Conservation (phyloP, 2,113 vertebrate genomes). For the Megaptera novaeangliae region DNA sequence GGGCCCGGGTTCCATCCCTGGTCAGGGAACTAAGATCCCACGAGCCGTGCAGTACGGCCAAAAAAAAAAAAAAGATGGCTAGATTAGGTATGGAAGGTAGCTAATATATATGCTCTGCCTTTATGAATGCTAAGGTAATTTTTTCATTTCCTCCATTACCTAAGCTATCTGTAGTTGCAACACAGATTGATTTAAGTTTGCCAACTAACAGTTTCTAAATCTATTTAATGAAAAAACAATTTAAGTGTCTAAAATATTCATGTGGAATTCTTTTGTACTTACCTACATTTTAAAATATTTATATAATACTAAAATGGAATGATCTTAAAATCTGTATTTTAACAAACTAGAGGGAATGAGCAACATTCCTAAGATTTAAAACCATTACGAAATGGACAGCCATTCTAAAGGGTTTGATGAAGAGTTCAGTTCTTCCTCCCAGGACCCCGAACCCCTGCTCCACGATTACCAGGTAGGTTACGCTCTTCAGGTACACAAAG, state of each 20-base stretch:
- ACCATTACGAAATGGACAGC: background rate
- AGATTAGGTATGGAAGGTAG: background rate
- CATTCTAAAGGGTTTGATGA: background rate
- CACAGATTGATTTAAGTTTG: background rate
- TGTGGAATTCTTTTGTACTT: background rate
- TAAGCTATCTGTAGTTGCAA: background rate
- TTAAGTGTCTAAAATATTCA: background rate
- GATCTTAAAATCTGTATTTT: background rate
- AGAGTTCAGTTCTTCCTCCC: background rate
- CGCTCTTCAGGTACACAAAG: constrained; percentile 87
- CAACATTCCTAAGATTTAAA: background rate
- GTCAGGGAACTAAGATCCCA: background rate
- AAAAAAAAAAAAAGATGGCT: background rate
- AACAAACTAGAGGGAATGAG: background rate
- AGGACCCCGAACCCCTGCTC: background rate
- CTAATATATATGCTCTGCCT: background rate
- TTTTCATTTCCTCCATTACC: background rate
- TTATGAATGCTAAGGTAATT: background rate
- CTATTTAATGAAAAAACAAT: background rate
- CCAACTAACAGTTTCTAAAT: background rate
- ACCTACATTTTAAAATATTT: background rate
- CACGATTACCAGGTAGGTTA: constrained; percentile 92
- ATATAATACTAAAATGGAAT: constrained; percentile 31
- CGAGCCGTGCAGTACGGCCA: background rate
- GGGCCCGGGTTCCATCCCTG: background rate